A percentile compares a stretch with the other conserved stretches of the same genome.
phyloP scores from a whole-genome alignment of 2,113 vertebrate species.

The Perognathus longimembris region DNA sequence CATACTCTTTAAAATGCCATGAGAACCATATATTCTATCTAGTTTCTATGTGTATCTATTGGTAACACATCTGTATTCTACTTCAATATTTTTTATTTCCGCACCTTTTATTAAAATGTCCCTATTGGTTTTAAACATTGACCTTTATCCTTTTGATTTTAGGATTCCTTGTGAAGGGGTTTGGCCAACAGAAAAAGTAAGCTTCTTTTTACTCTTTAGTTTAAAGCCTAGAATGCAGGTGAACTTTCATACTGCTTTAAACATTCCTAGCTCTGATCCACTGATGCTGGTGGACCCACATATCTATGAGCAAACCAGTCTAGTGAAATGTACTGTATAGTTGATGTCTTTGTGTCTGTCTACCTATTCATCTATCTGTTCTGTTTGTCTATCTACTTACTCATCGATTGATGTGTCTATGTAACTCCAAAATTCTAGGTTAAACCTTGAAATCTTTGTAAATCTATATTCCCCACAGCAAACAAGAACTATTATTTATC shows the following conservation, averaged over 20 bases:
- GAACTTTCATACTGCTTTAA: not conserved
- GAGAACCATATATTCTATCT: not conserved
- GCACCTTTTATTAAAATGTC: not conserved
- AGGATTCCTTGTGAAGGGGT: not conserved
- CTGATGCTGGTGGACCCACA: not conserved
- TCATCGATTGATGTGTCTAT: not conserved
- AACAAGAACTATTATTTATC: not conserved
- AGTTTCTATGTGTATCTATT: not conserved
- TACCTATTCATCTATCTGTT: not conserved
- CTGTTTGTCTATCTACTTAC: not conserved
- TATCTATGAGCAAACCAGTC: not conserved
- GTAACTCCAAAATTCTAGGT: not conserved
- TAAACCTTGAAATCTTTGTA: slow-evolving; percentile 32
- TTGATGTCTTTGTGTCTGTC: not conserved
- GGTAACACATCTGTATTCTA: not conserved
- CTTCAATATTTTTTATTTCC: not conserved
- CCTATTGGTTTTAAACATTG: not conserved
- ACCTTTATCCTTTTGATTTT: not conserved
- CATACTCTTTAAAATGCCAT: not conserved
- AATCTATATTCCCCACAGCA: not conserved
- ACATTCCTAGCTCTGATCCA: not conserved
- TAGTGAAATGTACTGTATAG: not conserved
- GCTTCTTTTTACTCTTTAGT: not conserved
- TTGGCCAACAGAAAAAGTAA: not conserved
- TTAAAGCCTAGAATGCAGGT: not conserved